A percentile compares a stretch with the other conserved stretches of the same genome.
Conservation (phyloP, 1,140 invertebrate genomes). For the Arion vulgaris region DNA sequence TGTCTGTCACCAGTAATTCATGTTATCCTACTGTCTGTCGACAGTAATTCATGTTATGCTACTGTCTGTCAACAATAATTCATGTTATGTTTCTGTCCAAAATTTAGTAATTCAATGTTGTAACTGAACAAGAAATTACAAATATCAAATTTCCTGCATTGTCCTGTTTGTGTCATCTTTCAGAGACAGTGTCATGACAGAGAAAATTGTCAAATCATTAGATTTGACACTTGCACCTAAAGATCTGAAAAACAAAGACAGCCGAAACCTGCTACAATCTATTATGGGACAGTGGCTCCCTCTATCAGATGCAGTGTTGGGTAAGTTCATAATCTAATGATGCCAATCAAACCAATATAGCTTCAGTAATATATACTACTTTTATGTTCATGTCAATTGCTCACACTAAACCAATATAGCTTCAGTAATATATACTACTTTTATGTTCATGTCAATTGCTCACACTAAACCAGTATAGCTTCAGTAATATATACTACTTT, state of each 20-base stretch:
- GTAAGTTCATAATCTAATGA: conserved; percentile 59
- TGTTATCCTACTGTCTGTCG: no score
- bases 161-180: no score
- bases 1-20: no score
- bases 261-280: conserved; percentile 83
- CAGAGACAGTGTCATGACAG: conserved; percentile 85
- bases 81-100: no score
- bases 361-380: background rate
- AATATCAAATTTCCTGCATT: no score
- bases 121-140: no score
- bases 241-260: conserved; percentile 86
- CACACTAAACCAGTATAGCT: background rate
- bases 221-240: conserved; percentile 84
- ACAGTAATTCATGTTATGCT: no score
- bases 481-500: background rate
- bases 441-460: no score
- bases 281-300: conserved; percentile 92
- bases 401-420: background rate
- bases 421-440: conserved; percentile 1
- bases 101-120: no score
- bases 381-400: no score
- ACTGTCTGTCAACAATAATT: no score
- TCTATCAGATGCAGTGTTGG: conserved; percentile 83
- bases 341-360: background rate
- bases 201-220: conserved; percentile 86